Percentiles rank a stretch among this genome's conserved stretches.
phyloP scores from a whole-genome alignment of 2,113 vertebrate species.

The Myodes glareolus region DNA sequence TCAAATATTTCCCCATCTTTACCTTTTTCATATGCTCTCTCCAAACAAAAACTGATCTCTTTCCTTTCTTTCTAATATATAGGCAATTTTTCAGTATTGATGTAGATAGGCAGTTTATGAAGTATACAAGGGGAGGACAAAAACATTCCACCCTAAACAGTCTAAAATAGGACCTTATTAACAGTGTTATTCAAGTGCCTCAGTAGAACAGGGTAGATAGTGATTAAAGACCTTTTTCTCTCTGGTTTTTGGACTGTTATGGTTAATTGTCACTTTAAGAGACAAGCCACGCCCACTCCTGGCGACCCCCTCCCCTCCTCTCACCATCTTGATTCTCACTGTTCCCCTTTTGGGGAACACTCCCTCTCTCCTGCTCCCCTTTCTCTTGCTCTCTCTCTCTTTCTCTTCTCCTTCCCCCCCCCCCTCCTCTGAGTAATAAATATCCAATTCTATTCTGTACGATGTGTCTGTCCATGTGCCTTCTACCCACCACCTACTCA shows the following conservation, averaged over 20 bases:
- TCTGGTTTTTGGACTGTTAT: conserved; percentile 25
- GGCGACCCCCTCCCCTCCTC: too few relatives aligned
- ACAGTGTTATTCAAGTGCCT: neutral
- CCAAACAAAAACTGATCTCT: conserved; percentile 36
- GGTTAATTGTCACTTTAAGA: too few relatives aligned
- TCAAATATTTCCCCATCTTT: conserved; percentile 62
- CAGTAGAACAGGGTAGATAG: neutral
- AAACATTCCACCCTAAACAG: conserved; percentile 18
- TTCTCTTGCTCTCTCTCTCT: too few relatives aligned
- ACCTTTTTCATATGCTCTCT: conserved; percentile 29
- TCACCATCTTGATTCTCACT: too few relatives aligned
- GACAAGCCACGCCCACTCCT: too few relatives aligned
- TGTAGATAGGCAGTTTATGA: conserved; percentile 34
- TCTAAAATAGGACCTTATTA: neutral
- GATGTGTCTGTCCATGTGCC: too few relatives aligned
- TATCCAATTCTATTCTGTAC: too few relatives aligned
- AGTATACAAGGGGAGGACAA: neutral
- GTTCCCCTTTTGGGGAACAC: too few relatives aligned
- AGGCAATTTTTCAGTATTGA: neutral
- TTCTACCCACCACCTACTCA: too few relatives aligned
- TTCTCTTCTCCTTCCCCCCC: too few relatives aligned
- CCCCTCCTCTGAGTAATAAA: too few relatives aligned
- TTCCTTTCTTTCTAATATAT: neutral
- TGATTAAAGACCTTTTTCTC: conserved; percentile 33
- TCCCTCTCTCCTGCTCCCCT: too few relatives aligned